Base-by-base conservation (phyloP, 92 coral and sea anemone species). In the Phenganax marumi region DNA sequence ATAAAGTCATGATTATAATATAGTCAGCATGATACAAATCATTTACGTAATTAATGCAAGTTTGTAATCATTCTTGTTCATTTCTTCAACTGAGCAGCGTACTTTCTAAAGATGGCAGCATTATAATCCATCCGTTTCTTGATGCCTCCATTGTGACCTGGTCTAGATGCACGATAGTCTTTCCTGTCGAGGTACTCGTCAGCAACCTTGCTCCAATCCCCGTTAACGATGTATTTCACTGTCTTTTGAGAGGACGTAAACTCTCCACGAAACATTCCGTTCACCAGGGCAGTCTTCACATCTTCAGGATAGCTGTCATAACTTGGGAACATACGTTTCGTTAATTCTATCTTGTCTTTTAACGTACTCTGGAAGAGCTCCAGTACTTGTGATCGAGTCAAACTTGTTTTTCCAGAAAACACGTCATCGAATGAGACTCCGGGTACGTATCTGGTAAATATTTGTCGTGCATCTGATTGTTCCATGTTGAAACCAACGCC, bases 401-500 rank as follows among this genome's bases (percentile, higher is more conserved):
- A 18, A 16, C 83, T 78, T 61, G 0, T 57, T 26, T 63, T 60
- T 25, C 83, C 83, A n/a, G 83, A 78, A 78, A 63, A 18, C 19
- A 61, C 73, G 22, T 78, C 83, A 21, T 78, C 83, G 25, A 26
- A 78, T 0, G 53, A 26, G 60, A 62, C 83, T 12, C 24, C 83
- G 24, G 83, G 83, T 17, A 78, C 58, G 63, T 50, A 7, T 19
- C 73, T 61, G 0, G 9, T 22, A 62, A 78, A 78, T 43, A 78
- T 60, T 63, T 78, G 56, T 56, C 52, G 65, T 5, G 73, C 83
- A 12, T 50, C 33, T 12, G 57, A 13, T 16, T 78, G 83, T 33
- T 78, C 83, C 83, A 78, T 7, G 61, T 78, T 78, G 49, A 78
- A 78, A 49, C 83, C 83, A 12, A 78, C 73, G 47, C 83, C 83